Conservation (phyloP, 2,888 invertebrate genomes). For the Steromphala cineraria region DNA sequence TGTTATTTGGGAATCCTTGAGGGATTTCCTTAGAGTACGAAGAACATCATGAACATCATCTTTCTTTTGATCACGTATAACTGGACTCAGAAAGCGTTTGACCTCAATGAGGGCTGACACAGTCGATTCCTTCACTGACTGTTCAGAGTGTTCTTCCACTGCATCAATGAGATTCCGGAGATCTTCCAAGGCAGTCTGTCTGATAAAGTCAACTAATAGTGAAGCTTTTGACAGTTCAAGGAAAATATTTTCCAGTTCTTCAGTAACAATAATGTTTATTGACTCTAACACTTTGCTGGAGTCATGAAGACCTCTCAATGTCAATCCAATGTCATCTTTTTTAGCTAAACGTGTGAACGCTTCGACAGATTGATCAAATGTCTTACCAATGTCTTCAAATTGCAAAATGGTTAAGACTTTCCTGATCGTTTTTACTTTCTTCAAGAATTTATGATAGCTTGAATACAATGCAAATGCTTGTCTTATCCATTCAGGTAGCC, state of each 20-base stretch:
- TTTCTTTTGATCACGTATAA: slow-evolving; percentile 24
- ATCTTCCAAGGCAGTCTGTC: slow-evolving; percentile 45
- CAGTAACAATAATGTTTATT: slow-evolving; percentile 22
- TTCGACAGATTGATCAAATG: slow-evolving; percentile 29
- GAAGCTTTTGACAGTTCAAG: slow-evolving; percentile 27
- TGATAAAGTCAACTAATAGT: slow-evolving; percentile 38
- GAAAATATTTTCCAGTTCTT: slow-evolving; percentile 32
- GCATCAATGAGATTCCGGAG: slow-evolving; percentile 53
- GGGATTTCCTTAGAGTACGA: neutral
- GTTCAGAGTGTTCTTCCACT: slow-evolving; percentile 54
- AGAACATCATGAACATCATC: slow-evolving; percentile 26
- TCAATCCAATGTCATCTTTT: neutral
- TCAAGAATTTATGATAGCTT: neutral
- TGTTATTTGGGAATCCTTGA: neutral
- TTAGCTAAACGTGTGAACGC: slow-evolving; percentile 30
- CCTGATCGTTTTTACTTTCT: slow-evolving; percentile 22
- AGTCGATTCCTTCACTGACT: slow-evolving; percentile 48
- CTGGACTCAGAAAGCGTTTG: slow-evolving; percentile 41
- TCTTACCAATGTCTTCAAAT: slow-evolving; percentile 16
- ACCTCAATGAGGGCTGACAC: slow-evolving; percentile 50
- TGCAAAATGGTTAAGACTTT: neutral
- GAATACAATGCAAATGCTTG: neutral
- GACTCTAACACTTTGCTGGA: slow-evolving; percentile 27
- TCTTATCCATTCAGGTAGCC: neutral
- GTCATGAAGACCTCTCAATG: slow-evolving; percentile 27